Evolutionary conservation across 2,113 vertebrate genomes (phyloP).

Genomic region (crab-eating macaque (Macaca fascicularis)): T2T-MFA8v1.1 NC_088386.1:69363001-69363500

Average conservation of each 20-base stretch:
- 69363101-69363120: neutral
- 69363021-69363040: neutral
- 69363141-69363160: conserved; percentile 19
- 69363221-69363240: neutral
- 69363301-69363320: neutral
- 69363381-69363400: neutral
- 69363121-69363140: conserved; percentile 13
- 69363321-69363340: neutral
- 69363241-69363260: neutral
- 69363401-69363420: neutral
- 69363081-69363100: neutral
- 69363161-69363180: neutral
- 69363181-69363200: neutral
- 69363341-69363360: neutral
- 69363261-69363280: neutral
- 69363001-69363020: neutral
- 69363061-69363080: conserved; percentile 1
- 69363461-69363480: neutral
- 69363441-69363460: neutral
- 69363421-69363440: conserved; percentile 20
- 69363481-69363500: neutral
- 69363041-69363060: neutral
- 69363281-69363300: neutral
- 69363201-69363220: neutral
- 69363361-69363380: neutral